Base-by-base conservation (phyloP, 2,888 invertebrate genomes). In the Reticulitermes lucifugus region DNA sequence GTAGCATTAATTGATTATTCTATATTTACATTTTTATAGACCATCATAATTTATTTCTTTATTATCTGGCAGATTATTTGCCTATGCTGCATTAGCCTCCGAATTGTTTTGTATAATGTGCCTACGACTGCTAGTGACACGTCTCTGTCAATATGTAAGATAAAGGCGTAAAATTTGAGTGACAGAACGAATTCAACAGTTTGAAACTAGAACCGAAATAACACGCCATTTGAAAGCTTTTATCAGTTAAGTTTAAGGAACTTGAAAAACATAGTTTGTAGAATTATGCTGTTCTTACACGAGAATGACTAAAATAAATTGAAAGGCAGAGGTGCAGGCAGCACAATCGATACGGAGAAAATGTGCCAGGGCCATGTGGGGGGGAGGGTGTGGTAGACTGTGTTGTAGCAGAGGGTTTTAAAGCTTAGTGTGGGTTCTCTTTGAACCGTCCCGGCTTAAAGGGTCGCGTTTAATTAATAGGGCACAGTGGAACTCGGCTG, bases 381-480 rank as follows among this genome's bases (percentile, higher is more conserved):
- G 1, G 14, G 21, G 60, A 29, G 12, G 14, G 35, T 35, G 4
- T 35, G 71, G n/a, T 35, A 25, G 71, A 18, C 18, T 73, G 35
- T 73, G 35, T 73, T 41, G 73, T 73, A 73, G 41, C 73, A 73
- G 41, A 73, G 73, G 29, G 18, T 6, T 41, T 73, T 73, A 41
- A 41, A 73, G 73, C 73, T 73, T 73, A 73, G 14, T 73, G 41
- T 35, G 14, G 73, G 21, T 41, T 73, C 25, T n/a, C 25, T 65
- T 65, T 65, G 25, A 65, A 65, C 65, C 65, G 65, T 25, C 25
- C 65, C 12, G 73, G 73, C 73, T 73, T 41, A 73, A 7, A 41
- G 35, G 21, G 21, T 41, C 41, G 41, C 41, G 41, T 73, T 73
- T 73, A 73, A 73, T 73, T 73, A 73, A 73, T 73, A 73, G 73